Base-by-base conservation (phyloP, 2,888 invertebrate genomes). In the Agrilus cyanescens region DNA sequence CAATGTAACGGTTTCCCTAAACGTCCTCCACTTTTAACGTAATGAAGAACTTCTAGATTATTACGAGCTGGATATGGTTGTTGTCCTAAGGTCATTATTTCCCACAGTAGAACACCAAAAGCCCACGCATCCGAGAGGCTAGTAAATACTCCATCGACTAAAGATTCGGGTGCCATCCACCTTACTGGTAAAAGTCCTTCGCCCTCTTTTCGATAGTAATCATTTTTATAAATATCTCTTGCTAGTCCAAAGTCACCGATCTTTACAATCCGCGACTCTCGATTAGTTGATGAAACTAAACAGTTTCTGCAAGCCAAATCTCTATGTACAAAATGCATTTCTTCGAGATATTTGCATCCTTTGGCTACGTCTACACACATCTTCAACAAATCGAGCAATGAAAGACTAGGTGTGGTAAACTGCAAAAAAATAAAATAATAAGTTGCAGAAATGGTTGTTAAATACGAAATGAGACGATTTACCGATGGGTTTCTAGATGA, bases 131-230 rank as follows among this genome's bases (percentile, higher is more conserved):
- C 97, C 0, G 93, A 91, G 62, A 96, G 95, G 38, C 88, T 87
- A 0, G 95, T 94, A 63, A 96, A 98, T 1, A 96, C 85, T 0
- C 96, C 95, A 61, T 96, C 95, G 2, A 91, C 83, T 10, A 97
- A 69, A 16, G 94, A 91, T 67, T 98, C 98, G 2, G 96, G 96
- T 0, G 95, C 85, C 95, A 98, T 96, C 97, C 97, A 97, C 32
- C 95, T 74, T 1, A 97, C 93, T 2, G 96, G 97, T 39, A 97
- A 66, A 36, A 95, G 68, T 1, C 94, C 82, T 70, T 84, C 83
- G 2, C 89, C 87, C 67, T 93, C 93, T 65, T 96, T 95, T 49
- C 95, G 76, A 61, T 97, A 98, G 60, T 97, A 98, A 64, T 97
- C 96, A 59, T 89, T 94, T 63, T 91, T 90, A 66, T 96, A 96